These are phyloP conservation scores for Euspilapteryx auroguttella DNA, from an alignment of 2,888 invertebrate genomes.

Conservation along the genomic window DNA sequence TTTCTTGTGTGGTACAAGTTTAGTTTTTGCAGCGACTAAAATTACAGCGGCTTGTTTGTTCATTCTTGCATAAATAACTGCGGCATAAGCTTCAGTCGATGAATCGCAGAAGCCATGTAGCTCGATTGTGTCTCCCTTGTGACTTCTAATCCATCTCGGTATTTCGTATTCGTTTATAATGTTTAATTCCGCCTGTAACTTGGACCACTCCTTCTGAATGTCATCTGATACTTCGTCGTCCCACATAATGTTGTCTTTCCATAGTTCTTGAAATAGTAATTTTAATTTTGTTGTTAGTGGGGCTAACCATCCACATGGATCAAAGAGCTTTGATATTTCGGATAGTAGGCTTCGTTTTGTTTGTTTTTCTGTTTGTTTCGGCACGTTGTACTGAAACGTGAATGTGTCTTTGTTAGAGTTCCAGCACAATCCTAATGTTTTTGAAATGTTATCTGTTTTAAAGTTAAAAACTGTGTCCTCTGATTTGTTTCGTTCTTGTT, in stretches of 20 bases:
- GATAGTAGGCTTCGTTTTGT: constrained; percentile 1
- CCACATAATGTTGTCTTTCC: constrained; percentile 2
- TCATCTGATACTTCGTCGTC: not conserved
- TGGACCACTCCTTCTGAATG: not conserved
- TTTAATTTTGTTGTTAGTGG: constrained; percentile 4
- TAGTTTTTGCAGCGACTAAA: not conserved
- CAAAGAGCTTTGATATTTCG: constrained; percentile 3
- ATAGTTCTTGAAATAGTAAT: constrained; percentile 6
- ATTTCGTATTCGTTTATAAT: not conserved
- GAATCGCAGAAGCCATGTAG: not conserved
- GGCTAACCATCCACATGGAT: constrained; percentile 5
- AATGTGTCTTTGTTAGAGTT: constrained; percentile 1
- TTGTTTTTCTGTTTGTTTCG: not conserved
- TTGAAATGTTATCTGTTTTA: constrained; percentile 3
- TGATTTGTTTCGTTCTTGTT: constrained; percentile 1
- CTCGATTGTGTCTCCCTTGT: not conserved
- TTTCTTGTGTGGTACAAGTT: not conserved
- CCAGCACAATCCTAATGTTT: not conserved
- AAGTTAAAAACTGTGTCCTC: constrained; percentile 4
- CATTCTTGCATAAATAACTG: not conserved
- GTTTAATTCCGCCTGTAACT: not conserved
- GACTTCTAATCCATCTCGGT: not conserved
- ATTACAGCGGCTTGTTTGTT: not conserved
- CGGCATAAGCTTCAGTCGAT: not conserved
- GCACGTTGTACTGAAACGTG: not conserved